These are phyloP conservation scores for Chalcosyrphus nemorum DNA, from an alignment of 2,888 invertebrate genomes.

Conservation along the genomic window DNA sequence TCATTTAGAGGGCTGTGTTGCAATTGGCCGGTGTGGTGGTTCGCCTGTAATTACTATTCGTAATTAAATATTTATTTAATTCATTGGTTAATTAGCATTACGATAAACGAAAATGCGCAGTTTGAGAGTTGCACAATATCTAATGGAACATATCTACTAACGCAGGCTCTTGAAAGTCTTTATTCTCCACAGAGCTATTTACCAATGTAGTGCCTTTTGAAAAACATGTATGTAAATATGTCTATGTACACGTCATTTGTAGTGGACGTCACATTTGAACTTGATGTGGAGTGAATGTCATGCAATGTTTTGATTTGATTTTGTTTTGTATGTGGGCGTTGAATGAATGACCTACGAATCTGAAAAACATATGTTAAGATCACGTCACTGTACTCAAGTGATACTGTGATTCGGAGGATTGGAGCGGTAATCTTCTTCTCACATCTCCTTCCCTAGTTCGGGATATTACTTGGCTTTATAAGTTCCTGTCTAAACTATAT, in stretches of 20 bases:
- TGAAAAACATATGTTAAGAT: no score
- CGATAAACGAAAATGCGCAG: neutral
- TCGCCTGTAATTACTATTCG: conserved; percentile 1
- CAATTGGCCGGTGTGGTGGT: neutral
- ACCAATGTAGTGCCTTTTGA: neutral
- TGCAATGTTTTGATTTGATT: neutral
- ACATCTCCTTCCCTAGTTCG: no score
- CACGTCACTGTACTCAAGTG: no score
- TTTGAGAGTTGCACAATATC: neutral
- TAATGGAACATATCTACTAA: neutral
- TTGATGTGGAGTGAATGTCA: neutral
- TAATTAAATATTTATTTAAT: conserved; percentile 19
- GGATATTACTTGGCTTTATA: no score
- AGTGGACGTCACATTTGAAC: neutral
- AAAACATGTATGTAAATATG: no score
- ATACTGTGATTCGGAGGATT: no score
- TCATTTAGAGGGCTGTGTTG: neutral
- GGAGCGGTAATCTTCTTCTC: no score
- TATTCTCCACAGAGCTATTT: neutral
- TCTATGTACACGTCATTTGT: neutral
- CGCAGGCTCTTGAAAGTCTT: neutral
- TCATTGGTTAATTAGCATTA: conserved; percentile 19
- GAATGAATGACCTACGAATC: no score
- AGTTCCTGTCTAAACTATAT: no score
- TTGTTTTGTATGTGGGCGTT: no score